A percentile compares a stretch with the other conserved stretches of the same genome.
phyloP scores from a whole-genome alignment of 2,888 invertebrate species.

The Endotricha flammealis region DNA sequence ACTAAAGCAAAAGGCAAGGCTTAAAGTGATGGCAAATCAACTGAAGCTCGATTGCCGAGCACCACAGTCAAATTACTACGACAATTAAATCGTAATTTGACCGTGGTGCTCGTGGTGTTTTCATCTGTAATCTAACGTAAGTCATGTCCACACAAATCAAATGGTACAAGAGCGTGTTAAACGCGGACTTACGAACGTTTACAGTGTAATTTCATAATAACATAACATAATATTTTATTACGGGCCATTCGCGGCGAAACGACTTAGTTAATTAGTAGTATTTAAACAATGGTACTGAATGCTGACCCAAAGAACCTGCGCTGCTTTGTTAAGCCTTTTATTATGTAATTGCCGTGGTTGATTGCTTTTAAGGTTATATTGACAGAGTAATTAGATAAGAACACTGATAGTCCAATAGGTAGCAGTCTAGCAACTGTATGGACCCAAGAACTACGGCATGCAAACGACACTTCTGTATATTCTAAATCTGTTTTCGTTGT shows the following conservation, averaged over 20 bases:
- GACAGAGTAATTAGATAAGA: neutral
- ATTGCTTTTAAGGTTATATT: neutral
- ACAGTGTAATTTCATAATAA: constrained; percentile 68
- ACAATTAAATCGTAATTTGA: no score
- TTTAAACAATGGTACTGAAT: constrained; percentile 50
- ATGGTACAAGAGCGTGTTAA: constrained; percentile 38
- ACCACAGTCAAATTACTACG: no score
- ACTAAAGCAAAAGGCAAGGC: no score
- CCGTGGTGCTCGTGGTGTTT: no score
- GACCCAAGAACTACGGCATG: no score
- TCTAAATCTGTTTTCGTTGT: no score
- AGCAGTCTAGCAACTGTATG: no score
- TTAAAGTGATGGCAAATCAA: no score
- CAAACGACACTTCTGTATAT: no score
- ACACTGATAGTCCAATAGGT: neutral
- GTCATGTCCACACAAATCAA: constrained; percentile 36
- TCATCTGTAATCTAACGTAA: no score
- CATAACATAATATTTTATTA: constrained; percentile 68
- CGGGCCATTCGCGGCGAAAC: constrained; percentile 58
- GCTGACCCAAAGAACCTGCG: constrained; percentile 27
- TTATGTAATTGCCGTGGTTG: neutral
- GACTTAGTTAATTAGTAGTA: constrained; percentile 71
- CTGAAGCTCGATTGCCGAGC: no score
- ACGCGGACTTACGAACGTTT: constrained; percentile 50
- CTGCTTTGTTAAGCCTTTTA: constrained; percentile 7